Evolutionary conservation across 1,140 invertebrate species (phyloP).

Genomic region (fruit fly (Drosophila melanogaster)): DNA sequence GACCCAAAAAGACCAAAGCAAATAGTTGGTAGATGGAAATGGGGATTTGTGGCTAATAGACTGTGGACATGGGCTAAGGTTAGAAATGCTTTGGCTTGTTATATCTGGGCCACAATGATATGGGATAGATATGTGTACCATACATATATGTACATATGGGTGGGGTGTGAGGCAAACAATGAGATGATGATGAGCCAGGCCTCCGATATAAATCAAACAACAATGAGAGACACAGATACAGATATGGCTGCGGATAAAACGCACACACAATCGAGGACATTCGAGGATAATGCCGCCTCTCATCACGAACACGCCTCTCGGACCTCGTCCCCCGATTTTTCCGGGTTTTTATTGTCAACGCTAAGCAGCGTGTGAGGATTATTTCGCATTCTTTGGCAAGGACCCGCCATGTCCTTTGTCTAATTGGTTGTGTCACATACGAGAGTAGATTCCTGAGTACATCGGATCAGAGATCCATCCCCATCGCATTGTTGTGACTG

Average conservation of each 20-base stretch:
- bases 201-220: slow-evolving; percentile 73
- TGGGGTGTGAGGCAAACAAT: slow-evolving; percentile 34
- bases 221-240: slow-evolving; percentile 59
- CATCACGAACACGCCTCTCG: slow-evolving; percentile 54
- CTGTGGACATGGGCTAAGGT: slow-evolving; percentile 32
- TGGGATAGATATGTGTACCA: not conserved
- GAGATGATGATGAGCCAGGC: slow-evolving; percentile 40
- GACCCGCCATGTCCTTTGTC: slow-evolving; percentile 65
- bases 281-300: slow-evolving; percentile 62
- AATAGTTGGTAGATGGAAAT: slow-evolving; percentile 27
- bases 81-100: slow-evolving; percentile 16
- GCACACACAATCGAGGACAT: slow-evolving; percentile 51
- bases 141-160: not conserved
- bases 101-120: slow-evolving; percentile 35
- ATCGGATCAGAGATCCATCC: slow-evolving; percentile 5
- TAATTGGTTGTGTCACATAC: slow-evolving; percentile 78
- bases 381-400: slow-evolving; percentile 62
- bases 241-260: slow-evolving; percentile 20
- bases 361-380: slow-evolving; percentile 80
- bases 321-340: slow-evolving; percentile 25
- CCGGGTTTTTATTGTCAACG: slow-evolving; percentile 58
- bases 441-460: slow-evolving; percentile 22
- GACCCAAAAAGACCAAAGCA: slow-evolving; percentile 24
- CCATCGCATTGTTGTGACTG: slow-evolving; percentile 49
- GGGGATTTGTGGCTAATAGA: slow-evolving; percentile 43